Evolutionary conservation across 2,113 vertebrate genomes (phyloP).

Genomic region (Scophthalmus maximus): DNA sequence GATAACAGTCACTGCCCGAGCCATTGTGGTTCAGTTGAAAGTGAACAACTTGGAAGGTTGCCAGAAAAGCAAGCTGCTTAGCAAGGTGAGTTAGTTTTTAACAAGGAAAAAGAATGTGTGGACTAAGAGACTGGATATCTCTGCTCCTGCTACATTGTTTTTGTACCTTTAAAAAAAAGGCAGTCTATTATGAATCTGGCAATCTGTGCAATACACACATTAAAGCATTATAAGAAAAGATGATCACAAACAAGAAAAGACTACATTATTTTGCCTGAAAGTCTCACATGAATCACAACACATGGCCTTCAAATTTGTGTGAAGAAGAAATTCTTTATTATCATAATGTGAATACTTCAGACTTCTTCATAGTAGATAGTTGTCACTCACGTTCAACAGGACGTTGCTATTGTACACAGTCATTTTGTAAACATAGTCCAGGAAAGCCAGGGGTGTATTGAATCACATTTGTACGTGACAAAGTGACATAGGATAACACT

Average conservation of each 20-base stretch:
- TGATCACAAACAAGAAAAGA: background rate
- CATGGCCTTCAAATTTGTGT: constrained; percentile 49
- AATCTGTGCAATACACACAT: too few relatives aligned
- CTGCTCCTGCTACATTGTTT: too few relatives aligned
- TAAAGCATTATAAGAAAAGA: background rate
- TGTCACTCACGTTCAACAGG: constrained; percentile 81
- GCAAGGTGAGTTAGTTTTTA: too few relatives aligned
- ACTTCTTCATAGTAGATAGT: constrained; percentile 81
- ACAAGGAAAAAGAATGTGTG: too few relatives aligned
- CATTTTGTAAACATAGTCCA: constrained; percentile 83
- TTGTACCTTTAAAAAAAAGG: too few relatives aligned
- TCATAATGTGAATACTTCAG: constrained; percentile 77
- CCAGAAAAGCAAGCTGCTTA: too few relatives aligned
- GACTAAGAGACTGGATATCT: too few relatives aligned
- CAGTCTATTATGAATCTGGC: too few relatives aligned
- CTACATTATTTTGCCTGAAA: background rate
- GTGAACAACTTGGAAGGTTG: background rate
- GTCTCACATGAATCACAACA: background rate
- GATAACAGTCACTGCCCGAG: too few relatives aligned
- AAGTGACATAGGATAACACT: constrained; percentile 71
- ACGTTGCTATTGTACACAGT: constrained; percentile 79
- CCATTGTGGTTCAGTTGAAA: background rate
- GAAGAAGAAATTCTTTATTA: constrained; percentile 83
- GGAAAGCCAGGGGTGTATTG: constrained; percentile 64
- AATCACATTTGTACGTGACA: constrained; percentile 67